phyloP scores from a whole-genome alignment of 2,888 invertebrate species.

The Melanchra persicariae region DNA sequence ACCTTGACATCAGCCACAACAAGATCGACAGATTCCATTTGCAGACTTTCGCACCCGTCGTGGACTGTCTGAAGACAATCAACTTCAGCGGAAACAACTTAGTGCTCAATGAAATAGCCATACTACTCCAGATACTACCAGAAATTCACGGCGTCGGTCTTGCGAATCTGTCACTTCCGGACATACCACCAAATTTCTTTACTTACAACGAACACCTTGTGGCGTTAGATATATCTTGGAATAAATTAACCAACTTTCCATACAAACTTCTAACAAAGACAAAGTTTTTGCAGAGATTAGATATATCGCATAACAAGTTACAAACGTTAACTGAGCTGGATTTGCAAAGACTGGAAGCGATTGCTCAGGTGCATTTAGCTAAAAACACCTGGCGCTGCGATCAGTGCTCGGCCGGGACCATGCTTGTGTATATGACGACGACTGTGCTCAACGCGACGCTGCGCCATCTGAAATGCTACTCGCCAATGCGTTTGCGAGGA shows the following conservation, averaged over 20 bases:
- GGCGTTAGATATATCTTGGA: conserved; percentile 94
- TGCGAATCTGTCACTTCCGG: conserved; percentile 91
- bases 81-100: conserved; percentile 93
- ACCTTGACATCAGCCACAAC: conserved; percentile 94
- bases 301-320: conserved; percentile 94
- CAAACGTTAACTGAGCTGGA: conserved; percentile 91
- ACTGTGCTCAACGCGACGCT: conserved; percentile 88
- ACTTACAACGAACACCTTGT: conserved; percentile 91
- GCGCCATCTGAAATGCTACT: conserved; percentile 90
- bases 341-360: conserved; percentile 90
- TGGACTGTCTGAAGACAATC: conserved; percentile 92
- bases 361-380: conserved; percentile 89
- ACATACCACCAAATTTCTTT: conserved; percentile 91
- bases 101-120: conserved; percentile 89
- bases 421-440: conserved; percentile 91
- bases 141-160: conserved; percentile 91
- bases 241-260: conserved; percentile 91
- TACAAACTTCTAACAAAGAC: conserved; percentile 90
- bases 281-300: conserved; percentile 91
- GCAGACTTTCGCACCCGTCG: conserved; percentile 91
- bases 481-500: conserved; percentile 90
- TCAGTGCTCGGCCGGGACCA: conserved; percentile 91
- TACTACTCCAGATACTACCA: conserved; percentile 90
- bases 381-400: conserved; percentile 93
- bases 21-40: conserved; percentile 93